A percentile compares a stretch with the other conserved stretches of the same genome.
Conservation (phyloP, 1,140 invertebrate genomes). For the Maconellicoccus hirsutus region DNA sequence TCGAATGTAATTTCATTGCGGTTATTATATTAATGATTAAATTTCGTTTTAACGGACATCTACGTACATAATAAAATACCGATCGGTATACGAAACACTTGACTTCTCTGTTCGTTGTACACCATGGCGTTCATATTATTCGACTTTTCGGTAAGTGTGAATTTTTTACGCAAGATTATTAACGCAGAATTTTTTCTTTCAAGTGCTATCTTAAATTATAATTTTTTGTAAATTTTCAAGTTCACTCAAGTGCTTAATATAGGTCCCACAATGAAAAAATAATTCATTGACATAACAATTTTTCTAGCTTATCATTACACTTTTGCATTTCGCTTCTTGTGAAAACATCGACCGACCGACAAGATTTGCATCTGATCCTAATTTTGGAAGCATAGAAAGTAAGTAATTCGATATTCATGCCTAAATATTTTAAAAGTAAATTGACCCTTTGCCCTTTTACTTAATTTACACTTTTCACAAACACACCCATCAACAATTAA, state of each 20-base stretch:
- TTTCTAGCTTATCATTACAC: too few species aligned
- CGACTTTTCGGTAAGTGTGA: neutral
- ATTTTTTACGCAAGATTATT: neutral
- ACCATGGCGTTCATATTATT: neutral
- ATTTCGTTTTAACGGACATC: neutral
- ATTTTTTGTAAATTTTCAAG: too few species aligned
- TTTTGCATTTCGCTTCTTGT: neutral
- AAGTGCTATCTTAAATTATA: too few species aligned
- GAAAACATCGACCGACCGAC: neutral
- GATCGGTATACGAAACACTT: neutral
- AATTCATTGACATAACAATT: too few species aligned
- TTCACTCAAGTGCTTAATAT: too few species aligned
- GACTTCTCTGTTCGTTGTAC: neutral
- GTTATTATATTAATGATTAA: slow-evolving; percentile 6
- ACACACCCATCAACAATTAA: too few species aligned
- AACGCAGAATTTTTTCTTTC: too few species aligned
- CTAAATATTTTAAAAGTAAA: too few species aligned
- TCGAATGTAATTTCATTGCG: neutral
- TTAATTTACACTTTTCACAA: too few species aligned
- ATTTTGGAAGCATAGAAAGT: neutral
- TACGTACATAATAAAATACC: neutral
- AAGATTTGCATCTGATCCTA: neutral
- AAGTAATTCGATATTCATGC: neutral
- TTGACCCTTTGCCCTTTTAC: too few species aligned
- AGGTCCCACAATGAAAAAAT: too few species aligned